A percentile compares a stretch with the other conserved stretches of the same genome.
Evolutionary conservation across 2,888 invertebrate genomes (phyloP).

Genomic region (Microdon myrmicae): DNA sequence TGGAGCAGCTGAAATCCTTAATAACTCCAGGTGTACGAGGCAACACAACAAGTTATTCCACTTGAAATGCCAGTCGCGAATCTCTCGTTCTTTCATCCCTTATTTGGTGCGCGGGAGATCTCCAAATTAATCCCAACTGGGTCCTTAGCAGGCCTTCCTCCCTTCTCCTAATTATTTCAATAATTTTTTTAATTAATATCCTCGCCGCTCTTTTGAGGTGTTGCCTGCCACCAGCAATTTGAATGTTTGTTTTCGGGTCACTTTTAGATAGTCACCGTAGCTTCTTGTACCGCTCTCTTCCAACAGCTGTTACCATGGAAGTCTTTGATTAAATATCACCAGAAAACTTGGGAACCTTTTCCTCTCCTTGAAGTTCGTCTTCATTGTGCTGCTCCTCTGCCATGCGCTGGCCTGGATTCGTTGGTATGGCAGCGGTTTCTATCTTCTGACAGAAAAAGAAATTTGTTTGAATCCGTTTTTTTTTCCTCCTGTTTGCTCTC

Average conservation of each 20-base stretch:
- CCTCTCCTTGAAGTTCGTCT: constrained; percentile 15
- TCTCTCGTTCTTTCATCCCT: not conserved
- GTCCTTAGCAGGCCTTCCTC: constrained; percentile 27
- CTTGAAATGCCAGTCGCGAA: constrained; percentile 18
- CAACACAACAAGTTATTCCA: constrained; percentile 29
- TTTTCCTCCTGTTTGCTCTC: not conserved
- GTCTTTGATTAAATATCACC: constrained; percentile 12
- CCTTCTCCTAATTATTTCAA: constrained; percentile 55
- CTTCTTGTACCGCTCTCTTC: not conserved
- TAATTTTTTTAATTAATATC: constrained; percentile 57
- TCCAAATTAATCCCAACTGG: constrained; percentile 23
- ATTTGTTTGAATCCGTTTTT: constrained; percentile 28
- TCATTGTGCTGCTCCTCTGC: constrained; percentile 26
- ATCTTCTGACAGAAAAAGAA: constrained; percentile 13
- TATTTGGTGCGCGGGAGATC: constrained; percentile 4
- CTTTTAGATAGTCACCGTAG: constrained; percentile 8
- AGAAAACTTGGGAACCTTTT: not conserved
- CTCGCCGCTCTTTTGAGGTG: constrained; percentile 11
- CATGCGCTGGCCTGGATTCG: constrained; percentile 29
- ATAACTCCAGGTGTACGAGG: constrained; percentile 19
- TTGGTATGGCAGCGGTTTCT: constrained; percentile 27
- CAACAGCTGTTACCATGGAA: constrained; percentile 5
- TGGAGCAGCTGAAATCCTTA: constrained; percentile 14
- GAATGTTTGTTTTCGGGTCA: constrained; percentile 34
- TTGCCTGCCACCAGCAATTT: constrained; percentile 6